A percentile compares a stretch with the other conserved stretches of the same genome.
phyloP scores from a whole-genome alignment of 2,797 vertebrate species.

The Tragopan temminckii region DNA sequence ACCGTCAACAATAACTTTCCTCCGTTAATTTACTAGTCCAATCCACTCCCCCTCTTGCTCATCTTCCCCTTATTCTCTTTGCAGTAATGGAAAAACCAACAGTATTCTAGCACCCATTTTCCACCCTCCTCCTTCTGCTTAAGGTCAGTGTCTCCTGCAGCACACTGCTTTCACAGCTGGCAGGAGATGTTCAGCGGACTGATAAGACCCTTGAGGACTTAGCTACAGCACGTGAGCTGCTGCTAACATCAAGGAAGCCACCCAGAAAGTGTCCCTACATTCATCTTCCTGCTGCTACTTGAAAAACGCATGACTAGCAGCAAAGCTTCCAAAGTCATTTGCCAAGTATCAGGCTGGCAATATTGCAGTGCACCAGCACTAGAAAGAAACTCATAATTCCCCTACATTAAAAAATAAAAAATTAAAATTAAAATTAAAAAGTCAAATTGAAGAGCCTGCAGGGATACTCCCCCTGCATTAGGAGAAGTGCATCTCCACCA shows the following conservation, averaged over 20 bases:
- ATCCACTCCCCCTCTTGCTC: not conserved
- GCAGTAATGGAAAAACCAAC: not conserved
- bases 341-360: not conserved
- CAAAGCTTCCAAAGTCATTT: not conserved
- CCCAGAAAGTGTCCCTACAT: not conserved
- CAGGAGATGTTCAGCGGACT: not conserved
- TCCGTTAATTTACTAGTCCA: not conserved
- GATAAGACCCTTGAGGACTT: not conserved
- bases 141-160: not conserved
- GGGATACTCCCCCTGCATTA: not conserved
- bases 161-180: not conserved
- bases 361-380: fast-evolving
- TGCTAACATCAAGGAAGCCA: not conserved
- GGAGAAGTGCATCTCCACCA: not conserved
- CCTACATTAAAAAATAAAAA: not conserved
- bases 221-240: not conserved
- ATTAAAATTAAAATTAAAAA: not conserved
- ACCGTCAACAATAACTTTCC: not conserved
- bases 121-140: not conserved
- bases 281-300: not conserved
- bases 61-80: not conserved
- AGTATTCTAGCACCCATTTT: not conserved
- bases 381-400: not conserved
- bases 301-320: not conserved
- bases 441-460: not conserved